phyloP scores from a whole-genome alignment of 2,797 vertebrate species.

The Schizopygopsis pylzovi region DNA sequence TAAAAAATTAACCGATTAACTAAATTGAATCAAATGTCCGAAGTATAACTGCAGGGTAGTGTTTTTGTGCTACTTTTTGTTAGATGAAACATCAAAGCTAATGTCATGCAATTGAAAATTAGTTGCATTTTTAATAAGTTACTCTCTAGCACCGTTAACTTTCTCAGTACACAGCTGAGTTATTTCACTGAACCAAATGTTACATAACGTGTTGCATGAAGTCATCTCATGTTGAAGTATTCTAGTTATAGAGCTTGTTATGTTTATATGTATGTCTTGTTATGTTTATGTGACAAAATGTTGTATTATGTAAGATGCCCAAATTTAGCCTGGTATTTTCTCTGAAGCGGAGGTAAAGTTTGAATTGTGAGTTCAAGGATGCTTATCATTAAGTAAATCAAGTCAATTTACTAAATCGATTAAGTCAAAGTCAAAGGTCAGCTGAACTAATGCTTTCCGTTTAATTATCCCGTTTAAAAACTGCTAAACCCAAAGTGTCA shows the following conservation, averaged over 20 bases:
- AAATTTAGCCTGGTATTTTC: not conserved
- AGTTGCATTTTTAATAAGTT: not conserved
- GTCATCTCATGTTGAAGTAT: not conserved
- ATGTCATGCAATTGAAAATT: not conserved
- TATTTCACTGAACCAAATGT: not conserved
- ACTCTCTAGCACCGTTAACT: not conserved
- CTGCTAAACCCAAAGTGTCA: not conserved
- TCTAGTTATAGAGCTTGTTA: slow-evolving; percentile 4
- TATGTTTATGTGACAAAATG: not conserved
- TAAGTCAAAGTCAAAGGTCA: slow-evolving; percentile 18
- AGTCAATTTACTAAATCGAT: not conserved
- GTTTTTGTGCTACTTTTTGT: not conserved
- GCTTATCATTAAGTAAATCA: slow-evolving; percentile 6
- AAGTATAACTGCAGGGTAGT: not conserved
- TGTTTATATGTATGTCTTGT: not conserved
- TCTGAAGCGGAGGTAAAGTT: not conserved
- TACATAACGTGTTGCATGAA: not conserved
- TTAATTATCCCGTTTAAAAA: slow-evolving; percentile 16
- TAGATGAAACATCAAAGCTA: not conserved
- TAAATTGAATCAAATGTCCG: not conserved
- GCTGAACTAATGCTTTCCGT: not conserved
- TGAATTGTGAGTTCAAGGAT: not conserved
- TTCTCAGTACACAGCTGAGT: not conserved
- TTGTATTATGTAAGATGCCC: not conserved
- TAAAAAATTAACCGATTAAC: not conserved